Evolutionary conservation across 2,797 vertebrate genomes (phyloP).

Genomic region (Galagoides demidoff): DNA sequence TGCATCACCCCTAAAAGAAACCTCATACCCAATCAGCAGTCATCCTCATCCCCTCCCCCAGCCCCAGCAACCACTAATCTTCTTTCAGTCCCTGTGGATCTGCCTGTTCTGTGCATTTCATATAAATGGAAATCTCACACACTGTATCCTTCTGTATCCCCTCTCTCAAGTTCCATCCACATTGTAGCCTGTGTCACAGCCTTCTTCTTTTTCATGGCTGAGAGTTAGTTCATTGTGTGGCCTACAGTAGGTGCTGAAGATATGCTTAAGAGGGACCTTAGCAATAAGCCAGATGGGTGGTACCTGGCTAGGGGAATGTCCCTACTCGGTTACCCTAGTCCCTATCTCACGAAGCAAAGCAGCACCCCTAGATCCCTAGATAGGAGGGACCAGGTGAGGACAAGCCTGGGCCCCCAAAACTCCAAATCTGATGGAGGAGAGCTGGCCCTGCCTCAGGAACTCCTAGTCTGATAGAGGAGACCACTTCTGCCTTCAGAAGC

Average conservation of each 20-base stretch:
- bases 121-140: background rate
- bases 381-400: background rate
- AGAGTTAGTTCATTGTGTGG: background rate
- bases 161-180: background rate
- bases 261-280: background rate
- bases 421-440: background rate
- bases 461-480: background rate
- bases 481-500: background rate
- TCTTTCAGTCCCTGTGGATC: no score
- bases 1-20: background rate
- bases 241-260: background rate
- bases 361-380: background rate
- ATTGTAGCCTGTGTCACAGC: background rate
- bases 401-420: background rate
- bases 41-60: background rate
- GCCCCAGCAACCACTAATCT: background rate
- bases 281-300: background rate
- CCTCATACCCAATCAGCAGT: background rate
- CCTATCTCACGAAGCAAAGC: background rate
- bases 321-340: no score
- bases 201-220: background rate
- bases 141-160: background rate
- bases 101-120: background rate
- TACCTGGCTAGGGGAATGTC: no score
- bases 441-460: background rate